Conservation (phyloP, 1,140 invertebrate species). For the Centruroides vittatus region DNA sequence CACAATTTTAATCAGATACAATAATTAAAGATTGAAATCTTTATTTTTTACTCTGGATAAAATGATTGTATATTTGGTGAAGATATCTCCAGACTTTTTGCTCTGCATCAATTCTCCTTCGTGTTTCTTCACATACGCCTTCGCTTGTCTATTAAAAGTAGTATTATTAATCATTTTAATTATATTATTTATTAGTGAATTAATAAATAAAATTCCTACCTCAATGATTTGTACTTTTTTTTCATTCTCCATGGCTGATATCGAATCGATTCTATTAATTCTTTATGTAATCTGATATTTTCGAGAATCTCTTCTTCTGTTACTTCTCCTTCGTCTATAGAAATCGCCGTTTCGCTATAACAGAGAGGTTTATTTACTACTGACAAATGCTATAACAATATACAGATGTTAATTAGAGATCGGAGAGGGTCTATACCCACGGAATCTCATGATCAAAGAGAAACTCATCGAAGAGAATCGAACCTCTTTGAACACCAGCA, state of each 20-base stretch:
- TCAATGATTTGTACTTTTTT: constrained; percentile 66
- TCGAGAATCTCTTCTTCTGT: constrained; percentile 72
- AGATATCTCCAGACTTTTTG: constrained; percentile 62
- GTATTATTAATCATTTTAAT: not conserved
- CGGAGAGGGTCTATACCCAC: too few species aligned
- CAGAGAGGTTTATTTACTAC: too few species aligned
- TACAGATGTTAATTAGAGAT: too few species aligned
- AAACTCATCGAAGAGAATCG: too few species aligned
- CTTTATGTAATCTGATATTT: constrained; percentile 81
- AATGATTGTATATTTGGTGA: constrained; percentile 62
- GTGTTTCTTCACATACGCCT: constrained; percentile 69
- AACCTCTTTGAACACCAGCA: too few species aligned
- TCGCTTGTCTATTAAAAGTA: constrained; percentile 46
- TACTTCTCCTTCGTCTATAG: constrained; percentile 13
- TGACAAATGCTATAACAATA: too few species aligned
- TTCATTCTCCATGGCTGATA: constrained; percentile 77
- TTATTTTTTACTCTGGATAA: constrained; percentile 44
- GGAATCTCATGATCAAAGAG: too few species aligned
- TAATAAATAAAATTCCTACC: constrained; percentile 12
- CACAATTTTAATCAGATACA: too few species aligned
- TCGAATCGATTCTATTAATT: constrained; percentile 73
- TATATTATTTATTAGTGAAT: not conserved
- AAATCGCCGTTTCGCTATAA: too few species aligned
- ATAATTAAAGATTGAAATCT: not conserved
- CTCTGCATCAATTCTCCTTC: constrained; percentile 82